Percentiles rank a stretch among this genome's conserved stretches.
Conservation (phyloP, 2,888 invertebrate species). For the Pammene aurita region DNA sequence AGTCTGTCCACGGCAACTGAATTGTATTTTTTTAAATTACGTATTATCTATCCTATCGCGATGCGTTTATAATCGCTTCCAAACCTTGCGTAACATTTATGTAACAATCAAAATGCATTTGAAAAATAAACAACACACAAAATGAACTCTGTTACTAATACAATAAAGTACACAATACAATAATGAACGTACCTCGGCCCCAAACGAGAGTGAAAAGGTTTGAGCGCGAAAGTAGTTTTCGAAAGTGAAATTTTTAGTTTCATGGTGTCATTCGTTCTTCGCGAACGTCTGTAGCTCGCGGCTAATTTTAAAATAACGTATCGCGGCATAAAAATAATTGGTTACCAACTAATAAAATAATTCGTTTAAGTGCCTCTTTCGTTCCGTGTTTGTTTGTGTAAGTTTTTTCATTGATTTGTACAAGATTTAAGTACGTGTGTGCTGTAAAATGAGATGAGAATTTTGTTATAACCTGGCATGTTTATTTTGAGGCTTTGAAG, state of each 20-base stretch:
- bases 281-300: conserved; percentile 25
- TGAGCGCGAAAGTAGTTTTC: conserved; percentile 57
- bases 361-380: background rate
- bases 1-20: too few relatives aligned
- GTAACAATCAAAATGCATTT: conserved; percentile 27
- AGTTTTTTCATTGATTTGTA: conserved; percentile 9
- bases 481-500: background rate
- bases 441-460: background rate
- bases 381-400: conserved; percentile 7
- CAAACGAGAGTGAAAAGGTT: conserved; percentile 65
- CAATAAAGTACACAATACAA: conserved; percentile 8
- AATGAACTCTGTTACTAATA: background rate
- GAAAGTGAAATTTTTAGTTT: conserved; percentile 71
- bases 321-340: conserved; percentile 16
- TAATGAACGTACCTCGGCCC: conserved; percentile 45
- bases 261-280: conserved; percentile 59
- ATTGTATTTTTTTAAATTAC: too few relatives aligned
- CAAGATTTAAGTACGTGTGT: background rate
- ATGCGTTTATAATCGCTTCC: conserved; percentile 24
- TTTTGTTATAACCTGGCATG: background rate
- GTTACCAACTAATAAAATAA: background rate
- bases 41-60: background rate
- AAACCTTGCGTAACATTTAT: conserved; percentile 19
- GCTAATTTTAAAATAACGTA: conserved; percentile 10
- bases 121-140: conserved; percentile 2